A percentile compares a stretch with the other conserved stretches of the same genome.
Conservation (phyloP, 2,113 vertebrate species). For the Turnix velox region DNA sequence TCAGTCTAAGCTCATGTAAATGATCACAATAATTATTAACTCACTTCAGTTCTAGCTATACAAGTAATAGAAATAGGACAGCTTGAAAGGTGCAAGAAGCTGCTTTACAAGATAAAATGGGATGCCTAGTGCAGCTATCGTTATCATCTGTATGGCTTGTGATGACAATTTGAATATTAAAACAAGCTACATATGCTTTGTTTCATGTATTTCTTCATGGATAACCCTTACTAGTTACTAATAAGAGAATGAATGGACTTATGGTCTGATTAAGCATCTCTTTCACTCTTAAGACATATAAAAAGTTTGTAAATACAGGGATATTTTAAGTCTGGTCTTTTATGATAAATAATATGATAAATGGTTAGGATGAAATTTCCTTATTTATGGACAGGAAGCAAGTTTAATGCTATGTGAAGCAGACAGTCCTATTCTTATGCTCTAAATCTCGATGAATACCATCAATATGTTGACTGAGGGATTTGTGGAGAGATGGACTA, state of each 20-base stretch:
- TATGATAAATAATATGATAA: background rate
- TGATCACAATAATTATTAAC: background rate
- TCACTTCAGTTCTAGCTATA: background rate
- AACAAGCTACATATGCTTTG: background rate
- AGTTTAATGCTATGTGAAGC: background rate
- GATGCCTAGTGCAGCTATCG: background rate
- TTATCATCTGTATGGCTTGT: background rate
- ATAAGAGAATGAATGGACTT: background rate
- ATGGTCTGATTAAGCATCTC: background rate
- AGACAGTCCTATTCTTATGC: background rate
- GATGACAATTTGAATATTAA: background rate
- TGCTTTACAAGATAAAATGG: background rate
- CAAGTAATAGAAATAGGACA: background rate
- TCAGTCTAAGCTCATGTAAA: background rate
- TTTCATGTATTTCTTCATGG: background rate
- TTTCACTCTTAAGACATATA: background rate
- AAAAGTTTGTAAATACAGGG: background rate
- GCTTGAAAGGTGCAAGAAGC: background rate
- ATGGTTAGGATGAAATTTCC: background rate
- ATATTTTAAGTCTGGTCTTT: background rate
- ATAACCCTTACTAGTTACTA: background rate
- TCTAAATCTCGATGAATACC: background rate
- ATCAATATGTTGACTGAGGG: background rate
- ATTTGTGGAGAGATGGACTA: background rate
- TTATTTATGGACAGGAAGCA: background rate